Evolutionary conservation across 2,113 vertebrate species (phyloP), one percentile per base, ranked within the genome.

Genomic region (Corythornis vintsioides): DNA sequence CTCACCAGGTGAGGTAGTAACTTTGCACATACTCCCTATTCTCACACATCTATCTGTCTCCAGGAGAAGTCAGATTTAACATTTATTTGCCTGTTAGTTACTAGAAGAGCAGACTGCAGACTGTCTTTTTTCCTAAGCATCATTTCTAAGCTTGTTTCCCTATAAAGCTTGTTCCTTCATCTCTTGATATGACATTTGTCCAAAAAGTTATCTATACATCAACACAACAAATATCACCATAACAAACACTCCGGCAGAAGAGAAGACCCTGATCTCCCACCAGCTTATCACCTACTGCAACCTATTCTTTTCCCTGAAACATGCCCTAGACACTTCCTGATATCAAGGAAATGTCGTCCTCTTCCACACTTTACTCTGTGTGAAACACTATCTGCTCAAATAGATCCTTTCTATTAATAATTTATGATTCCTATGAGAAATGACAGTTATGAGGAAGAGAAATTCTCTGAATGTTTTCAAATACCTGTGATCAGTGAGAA

Each of bases 361-460:
- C 18, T 35, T 83, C 47, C 33, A 28, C 31, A 15, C 21, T 22
- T 63, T 18, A 35, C 15, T 6, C 13, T 29, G 22, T 20, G 50
- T 40, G 63, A 76, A 73, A 76, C n/a, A 24, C 7, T 29, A 10
- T 7, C 40, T 40, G 18, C 72, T 86, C 57, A 59, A 5, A 47
- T 0, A 55, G 16, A 53, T 45, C 28, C 38, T 19, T 35, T 31
- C 53, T 53, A 69, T 12, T 25, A 74, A 10, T 16, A n/a, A 48
- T 13, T 56, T 48, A n/a, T 65, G 29, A 92, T 56, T 67, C 7
- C 26, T 7, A 1, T 7, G 8, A 29, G 42, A 79, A 89, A 16
- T 1, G 0, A 61, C 3, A 21, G 43, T 28, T n/a, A 17, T 3
- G 17, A 69, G 3, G 13, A 28, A 19, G 52, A 79, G 3, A 15